Percentiles rank a stretch among this genome's conserved stretches.
Evolutionary conservation across 2,113 vertebrate species (phyloP).

Genomic region (Zosterops hypoxanthus): DNA sequence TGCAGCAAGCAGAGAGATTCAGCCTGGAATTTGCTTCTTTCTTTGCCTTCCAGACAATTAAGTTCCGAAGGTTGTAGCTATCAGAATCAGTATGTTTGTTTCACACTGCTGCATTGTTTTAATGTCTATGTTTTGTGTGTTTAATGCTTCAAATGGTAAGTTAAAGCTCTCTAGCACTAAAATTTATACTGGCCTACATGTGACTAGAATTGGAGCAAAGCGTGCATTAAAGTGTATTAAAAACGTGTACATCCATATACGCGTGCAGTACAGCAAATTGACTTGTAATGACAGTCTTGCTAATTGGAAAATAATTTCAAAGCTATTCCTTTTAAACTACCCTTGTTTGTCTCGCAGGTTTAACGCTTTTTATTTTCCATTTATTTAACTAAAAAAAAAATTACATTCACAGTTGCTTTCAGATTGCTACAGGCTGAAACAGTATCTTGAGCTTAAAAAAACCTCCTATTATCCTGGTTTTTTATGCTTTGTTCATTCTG

Average conservation of each 20-base stretch:
- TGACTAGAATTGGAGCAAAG: neutral
- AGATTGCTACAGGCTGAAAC: neutral
- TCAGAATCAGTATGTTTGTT: neutral
- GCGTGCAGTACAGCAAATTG: neutral
- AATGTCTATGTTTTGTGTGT: neutral
- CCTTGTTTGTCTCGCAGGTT: neutral
- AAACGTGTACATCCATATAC: neutral
- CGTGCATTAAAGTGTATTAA: neutral
- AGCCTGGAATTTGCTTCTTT: neutral
- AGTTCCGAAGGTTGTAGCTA: neutral
- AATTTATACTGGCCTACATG: neutral
- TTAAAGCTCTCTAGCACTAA: neutral
- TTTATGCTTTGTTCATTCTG: neutral
- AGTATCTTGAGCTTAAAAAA: conserved; percentile 11
- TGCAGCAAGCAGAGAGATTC: neutral
- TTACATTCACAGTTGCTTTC: neutral
- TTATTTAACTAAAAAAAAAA: neutral
- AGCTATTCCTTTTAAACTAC: neutral
- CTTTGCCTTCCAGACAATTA: neutral
- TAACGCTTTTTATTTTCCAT: neutral
- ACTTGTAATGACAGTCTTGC: neutral
- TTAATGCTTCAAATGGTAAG: neutral
- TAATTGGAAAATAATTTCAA: conserved; percentile 42
- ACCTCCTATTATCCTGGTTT: neutral
- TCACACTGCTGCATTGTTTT: neutral